Evolutionary conservation across 2,797 vertebrate species (phyloP), one percentile per base, ranked within the genome.

Genomic region (Phalloptychus januarius): DNA sequence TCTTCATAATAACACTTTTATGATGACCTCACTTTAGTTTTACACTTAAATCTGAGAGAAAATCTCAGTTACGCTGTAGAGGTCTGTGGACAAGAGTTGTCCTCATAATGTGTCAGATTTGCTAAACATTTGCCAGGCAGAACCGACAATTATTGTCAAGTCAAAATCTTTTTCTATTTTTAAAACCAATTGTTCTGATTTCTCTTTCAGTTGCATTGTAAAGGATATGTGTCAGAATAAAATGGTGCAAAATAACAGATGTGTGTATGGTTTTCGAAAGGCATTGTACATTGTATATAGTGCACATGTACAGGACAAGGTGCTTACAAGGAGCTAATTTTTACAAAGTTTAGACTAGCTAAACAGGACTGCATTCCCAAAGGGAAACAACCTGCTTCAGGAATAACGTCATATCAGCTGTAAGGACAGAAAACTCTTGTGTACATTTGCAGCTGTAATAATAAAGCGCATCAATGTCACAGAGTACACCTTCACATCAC

Each of bases 361-460:
- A 44, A 76, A 75, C 33, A 16, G 33, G 70, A 58, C 45, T 54
- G 69, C 58, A 52, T 46, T 78, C 63, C 40, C 72, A 38, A 46
- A 28, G 56, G 45, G 44, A 71, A 83, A 28, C 13, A 16, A 42
- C 10, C 50, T 69, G 74, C 44, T 83, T 73, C 23, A 74, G 52
- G 54, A 40, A 52, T 54, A 77, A 72, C 48, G 75, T 67, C 71
- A 78, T 80, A 80, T 78, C 48, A 46, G 28, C 20, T 48, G 23
- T 10, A 42, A 72, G 69, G 40, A 72, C 33, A 50, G 44, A 58
- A 69, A 45, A 33, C 44, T 63, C 42, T 54, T 38, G 79, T 78
- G 45, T 46, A 38, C 45, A 18, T 38, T 10, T 78, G 77, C 20
- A 77, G 36, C 77, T 76, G 58, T 48, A 71, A 78, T 44, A 71